Base-by-base conservation (phyloP, 1,140 invertebrate species). In the Tribolium madens region DNA sequence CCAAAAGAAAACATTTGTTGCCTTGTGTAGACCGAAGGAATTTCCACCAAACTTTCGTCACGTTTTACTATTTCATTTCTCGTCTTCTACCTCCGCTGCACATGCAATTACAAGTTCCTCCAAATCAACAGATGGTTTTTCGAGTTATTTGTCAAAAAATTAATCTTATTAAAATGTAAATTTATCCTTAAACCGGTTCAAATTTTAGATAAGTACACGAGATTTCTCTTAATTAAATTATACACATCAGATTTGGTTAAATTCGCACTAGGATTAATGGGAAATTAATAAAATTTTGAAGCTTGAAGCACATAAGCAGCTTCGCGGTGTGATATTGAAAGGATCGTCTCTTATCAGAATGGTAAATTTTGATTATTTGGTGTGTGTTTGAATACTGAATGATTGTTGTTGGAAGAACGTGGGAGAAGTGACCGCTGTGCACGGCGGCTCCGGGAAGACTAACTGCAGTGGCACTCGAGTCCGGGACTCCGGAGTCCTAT, bases 401-500 rank as follows among this genome's bases (percentile, higher is more conserved):
- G 71, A 73, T 73, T 73, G 71, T 73, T 73, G 47, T 15, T 73
- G 71, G 71, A 73, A 73, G 71, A 73, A 73, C 71, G 48, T 71
- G 36, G 70, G 70, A 52, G 70, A 52, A 18, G 46, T 48, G 21
- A 73, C 79, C 79, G 77, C 78, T 57, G 52, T 52, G 69, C 53
- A 75, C 74, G 74, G 80, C 76, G 73, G 76, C 73, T 83, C 79
- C 72, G 75, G 79, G 80, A 83, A 81, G 80, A 81, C 80, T 83
- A 68, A 69, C 80, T 80, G 81, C 81, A 83, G 81, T 83, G 75
- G 72, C 76, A 80, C 75, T 83, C 64, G 76, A 80, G 76, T 77
- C 80, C 81, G 73, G 82, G 82, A 79, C 81, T 81, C 70, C 78
- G 69, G 77, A 76, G 52, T 81, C 74, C 82, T 80, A 83, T 83